Evolutionary conservation across 2,797 vertebrate genomes (phyloP), one percentile per base, ranked within the genome.

Genomic region (Sebastes vulpes): DNA sequence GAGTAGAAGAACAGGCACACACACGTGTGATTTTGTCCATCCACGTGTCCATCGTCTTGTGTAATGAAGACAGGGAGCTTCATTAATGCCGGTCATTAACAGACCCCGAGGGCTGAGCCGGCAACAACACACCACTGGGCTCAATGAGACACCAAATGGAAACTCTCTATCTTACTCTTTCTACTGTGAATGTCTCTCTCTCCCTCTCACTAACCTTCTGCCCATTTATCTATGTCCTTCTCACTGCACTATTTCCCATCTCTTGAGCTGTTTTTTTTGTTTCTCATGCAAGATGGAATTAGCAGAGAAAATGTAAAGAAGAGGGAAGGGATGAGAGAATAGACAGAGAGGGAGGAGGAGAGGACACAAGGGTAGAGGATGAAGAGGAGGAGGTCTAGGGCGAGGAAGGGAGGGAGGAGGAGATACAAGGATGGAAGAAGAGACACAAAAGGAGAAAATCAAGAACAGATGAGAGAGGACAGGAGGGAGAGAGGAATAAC

Each of bases 81-180:
- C 77, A 87, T 87, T 90, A 89, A 80, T 75, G 80, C 70, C 38
- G 75, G 79, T 87, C 83, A 79, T 89, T 89, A 84, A 83, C 66
- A 3, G 58, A 23, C 58, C 74, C 59, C 31, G 0, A 73, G 69
- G 75, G 77, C 88, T 86, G 86, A 89, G 81, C 69, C 79, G 86
- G 83, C 83, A 81, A 66, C 65, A 72, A 72, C 60, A 78, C 76
- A 67, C 21, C 66, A 59, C 18, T 26, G 42, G n/a, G 14, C 61
- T 72, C 75, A 90, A 86, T 80, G 84, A 89, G 78, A 78, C 59
- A 64, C 78, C 72, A 72, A 87, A 75, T 75, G 60, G 74, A 84
- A 82, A 68, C 28, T 25, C 50, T 66, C 57, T 53, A n/a, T 46
- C 21, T 72, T 52, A 58, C 56, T 54, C 64, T 52, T 42, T 3